Conservation (phyloP, 2,113 vertebrate species). For the Cathartes aura region DNA sequence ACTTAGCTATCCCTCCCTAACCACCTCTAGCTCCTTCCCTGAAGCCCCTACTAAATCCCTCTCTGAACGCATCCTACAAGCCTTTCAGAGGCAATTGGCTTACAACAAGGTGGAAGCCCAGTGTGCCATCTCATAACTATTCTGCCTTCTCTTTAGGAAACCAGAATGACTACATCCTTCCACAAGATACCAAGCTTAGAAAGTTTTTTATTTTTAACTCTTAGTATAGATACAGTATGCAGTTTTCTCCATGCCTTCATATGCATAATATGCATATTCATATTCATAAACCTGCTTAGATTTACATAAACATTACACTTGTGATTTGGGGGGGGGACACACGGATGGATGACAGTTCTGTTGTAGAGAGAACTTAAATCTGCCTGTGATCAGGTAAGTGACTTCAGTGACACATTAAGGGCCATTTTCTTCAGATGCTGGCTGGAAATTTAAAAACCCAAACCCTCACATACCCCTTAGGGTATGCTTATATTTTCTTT, state of each 20-base stretch:
- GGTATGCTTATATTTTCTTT: not conserved
- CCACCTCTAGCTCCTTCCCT: not conserved
- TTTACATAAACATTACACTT: not conserved
- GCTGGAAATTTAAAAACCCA: not conserved
- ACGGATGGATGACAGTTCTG: not conserved
- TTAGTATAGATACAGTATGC: not conserved
- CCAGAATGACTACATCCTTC: not conserved
- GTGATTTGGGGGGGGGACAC: not conserved
- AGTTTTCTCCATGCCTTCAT: not conserved
- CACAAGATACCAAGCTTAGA: not conserved
- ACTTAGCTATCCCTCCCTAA: not conserved
- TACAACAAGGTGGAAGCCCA: not conserved
- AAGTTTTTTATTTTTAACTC: not conserved
- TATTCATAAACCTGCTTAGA: rapidly evolving
- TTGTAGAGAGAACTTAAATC: not conserved
- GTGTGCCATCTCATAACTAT: not conserved
- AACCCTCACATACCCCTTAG: not conserved
- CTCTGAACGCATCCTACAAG: not conserved
- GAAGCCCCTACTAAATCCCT: not conserved
- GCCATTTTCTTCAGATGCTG: not conserved
- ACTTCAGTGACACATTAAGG: not conserved
- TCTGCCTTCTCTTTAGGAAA: not conserved
- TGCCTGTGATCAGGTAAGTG: not conserved
- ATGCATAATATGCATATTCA: no score
- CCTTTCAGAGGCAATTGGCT: constrained; percentile 6